Percentiles rank a stretch among this genome's conserved stretches.
Conservation (phyloP, 2,797 vertebrate species). For the Xenopus petersii region DNA sequence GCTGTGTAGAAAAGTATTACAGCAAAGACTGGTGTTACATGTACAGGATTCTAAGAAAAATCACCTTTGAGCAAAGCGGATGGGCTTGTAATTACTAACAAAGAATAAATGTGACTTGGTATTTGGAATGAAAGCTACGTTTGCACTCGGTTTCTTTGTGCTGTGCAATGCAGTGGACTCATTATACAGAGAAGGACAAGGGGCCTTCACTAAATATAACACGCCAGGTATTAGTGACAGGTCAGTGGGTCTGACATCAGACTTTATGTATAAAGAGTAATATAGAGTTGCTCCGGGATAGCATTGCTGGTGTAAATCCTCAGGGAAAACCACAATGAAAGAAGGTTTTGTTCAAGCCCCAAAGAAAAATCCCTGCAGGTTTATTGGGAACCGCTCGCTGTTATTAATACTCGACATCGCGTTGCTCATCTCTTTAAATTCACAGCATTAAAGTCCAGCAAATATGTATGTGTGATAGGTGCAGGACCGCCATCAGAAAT, state of each 20-base stretch:
- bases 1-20: too few relatives aligned
- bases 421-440: slow-evolving; percentile 6
- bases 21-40: too few relatives aligned
- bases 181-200: slow-evolving; percentile 5
- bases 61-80: too few relatives aligned
- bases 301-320: slow-evolving; percentile 19
- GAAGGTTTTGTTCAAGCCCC: slow-evolving; percentile 34
- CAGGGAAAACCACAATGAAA: slow-evolving; percentile 23
- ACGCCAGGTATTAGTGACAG: slow-evolving; percentile 29
- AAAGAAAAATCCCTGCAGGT: slow-evolving; percentile 24
- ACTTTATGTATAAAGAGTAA: slow-evolving; percentile 34
- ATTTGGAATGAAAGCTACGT: background rate
- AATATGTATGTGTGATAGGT: background rate
- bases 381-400: slow-evolving; percentile 9
- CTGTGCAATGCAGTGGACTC: background rate
- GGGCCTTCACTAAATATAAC: slow-evolving; percentile 23
- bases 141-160: background rate
- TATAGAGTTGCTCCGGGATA: slow-evolving; percentile 15
- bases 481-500: too few relatives aligned
- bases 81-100: too few relatives aligned
- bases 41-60: too few relatives aligned
- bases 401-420: background rate
- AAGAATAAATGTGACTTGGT: background rate
- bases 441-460: slow-evolving; percentile 16
- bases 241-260: slow-evolving; percentile 35